Conservation (phyloP, 2,888 invertebrate genomes). For the Mycalesis mineus region DNA sequence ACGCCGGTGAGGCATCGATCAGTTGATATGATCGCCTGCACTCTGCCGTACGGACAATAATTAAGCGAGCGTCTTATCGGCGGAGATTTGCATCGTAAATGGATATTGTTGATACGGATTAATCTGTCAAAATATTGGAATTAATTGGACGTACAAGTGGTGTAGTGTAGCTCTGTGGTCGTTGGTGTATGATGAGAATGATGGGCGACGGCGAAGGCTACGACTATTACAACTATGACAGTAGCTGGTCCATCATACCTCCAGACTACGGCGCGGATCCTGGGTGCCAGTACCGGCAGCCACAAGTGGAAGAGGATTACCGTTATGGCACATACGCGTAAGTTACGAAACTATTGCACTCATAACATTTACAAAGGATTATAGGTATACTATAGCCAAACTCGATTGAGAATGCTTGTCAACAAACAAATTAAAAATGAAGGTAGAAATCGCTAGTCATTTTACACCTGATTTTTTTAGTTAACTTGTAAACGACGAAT, state of each 20-base stretch:
- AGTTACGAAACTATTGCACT: constrained; percentile 46
- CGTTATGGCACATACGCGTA: constrained; percentile 80
- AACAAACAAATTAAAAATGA: too few relatives aligned
- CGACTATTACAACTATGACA: constrained; percentile 80
- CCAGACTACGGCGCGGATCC: constrained; percentile 82
- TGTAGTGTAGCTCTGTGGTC: constrained; percentile 27
- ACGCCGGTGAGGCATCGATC: constrained; percentile 69
- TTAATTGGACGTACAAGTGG: constrained; percentile 14
- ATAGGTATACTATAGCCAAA: too few relatives aligned
- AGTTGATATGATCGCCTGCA: constrained; percentile 61
- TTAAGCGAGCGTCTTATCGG: constrained; percentile 35
- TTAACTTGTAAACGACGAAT: too few relatives aligned
- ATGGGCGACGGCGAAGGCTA: constrained; percentile 76
- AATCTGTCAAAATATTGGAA: constrained; percentile 25
- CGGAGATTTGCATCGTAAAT: constrained; percentile 38
- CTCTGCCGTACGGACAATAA: constrained; percentile 35
- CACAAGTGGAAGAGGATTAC: constrained; percentile 81
- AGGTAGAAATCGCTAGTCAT: too few relatives aligned
- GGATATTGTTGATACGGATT: constrained; percentile 34
- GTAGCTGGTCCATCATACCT: constrained; percentile 83
- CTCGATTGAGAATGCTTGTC: too few relatives aligned
- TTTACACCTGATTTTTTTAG: too few relatives aligned
- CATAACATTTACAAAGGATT: too few relatives aligned
- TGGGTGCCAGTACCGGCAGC: constrained; percentile 56
- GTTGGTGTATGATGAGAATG: constrained; percentile 71